A percentile compares a stretch with the other conserved stretches of the same genome.
phyloP scores from a whole-genome alignment of 2,797 vertebrate genomes.

The Potorous gilbertii region DNA sequence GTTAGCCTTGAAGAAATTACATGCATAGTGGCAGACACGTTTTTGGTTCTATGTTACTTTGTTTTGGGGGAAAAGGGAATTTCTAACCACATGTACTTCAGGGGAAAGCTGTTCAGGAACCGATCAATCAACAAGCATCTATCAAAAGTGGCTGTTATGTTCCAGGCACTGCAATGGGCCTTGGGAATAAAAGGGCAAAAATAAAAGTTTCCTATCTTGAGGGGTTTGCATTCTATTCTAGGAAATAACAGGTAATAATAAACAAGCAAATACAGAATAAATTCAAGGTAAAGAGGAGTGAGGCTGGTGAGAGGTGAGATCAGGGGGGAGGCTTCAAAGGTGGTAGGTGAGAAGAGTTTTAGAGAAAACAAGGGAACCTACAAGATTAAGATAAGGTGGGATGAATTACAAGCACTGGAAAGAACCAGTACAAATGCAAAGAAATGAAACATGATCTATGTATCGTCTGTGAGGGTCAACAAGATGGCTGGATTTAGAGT shows the following conservation, averaged over 20 bases:
- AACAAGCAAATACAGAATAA: background rate
- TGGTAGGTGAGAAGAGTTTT: background rate
- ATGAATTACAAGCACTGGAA: background rate
- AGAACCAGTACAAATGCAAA: background rate
- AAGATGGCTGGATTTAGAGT: too few relatives aligned
- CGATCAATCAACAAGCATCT: background rate
- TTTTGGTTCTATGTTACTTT: background rate
- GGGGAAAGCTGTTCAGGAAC: background rate
- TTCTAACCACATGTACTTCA: background rate
- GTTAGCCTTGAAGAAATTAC: background rate
- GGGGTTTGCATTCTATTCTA: background rate
- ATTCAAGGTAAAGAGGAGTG: background rate
- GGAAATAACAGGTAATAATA: background rate
- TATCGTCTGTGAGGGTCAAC: too few relatives aligned
- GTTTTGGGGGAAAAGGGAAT: background rate
- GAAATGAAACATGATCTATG: too few relatives aligned
- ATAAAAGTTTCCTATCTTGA: background rate
- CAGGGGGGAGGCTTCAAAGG: background rate
- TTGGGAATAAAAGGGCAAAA: background rate
- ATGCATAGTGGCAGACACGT: background rate
- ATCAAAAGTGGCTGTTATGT: background rate
- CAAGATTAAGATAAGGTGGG: background rate
- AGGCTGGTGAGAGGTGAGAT: background rate
- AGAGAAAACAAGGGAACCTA: background rate
- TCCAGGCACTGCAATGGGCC: background rate